A percentile compares a stretch with the other conserved stretches of the same genome.
Evolutionary conservation across 2,888 invertebrate species (phyloP).

Genomic region (Torymus tubicola): DNA sequence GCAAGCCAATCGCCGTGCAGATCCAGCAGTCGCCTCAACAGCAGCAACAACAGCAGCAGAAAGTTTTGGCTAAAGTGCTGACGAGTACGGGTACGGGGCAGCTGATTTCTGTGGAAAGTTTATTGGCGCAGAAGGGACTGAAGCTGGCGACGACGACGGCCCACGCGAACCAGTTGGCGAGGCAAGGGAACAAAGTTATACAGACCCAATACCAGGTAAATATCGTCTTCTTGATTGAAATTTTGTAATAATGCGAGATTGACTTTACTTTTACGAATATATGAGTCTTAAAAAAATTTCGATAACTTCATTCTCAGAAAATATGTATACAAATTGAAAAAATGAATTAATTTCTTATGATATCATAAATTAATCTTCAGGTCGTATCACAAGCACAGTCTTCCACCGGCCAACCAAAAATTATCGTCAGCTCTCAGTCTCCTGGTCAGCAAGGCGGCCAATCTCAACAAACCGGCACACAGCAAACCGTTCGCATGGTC

Average conservation of each 20-base stretch:
- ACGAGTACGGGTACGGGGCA: slow-evolving; percentile 82
- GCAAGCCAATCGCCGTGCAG: slow-evolving; percentile 76
- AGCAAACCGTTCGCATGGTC: slow-evolving; percentile 74
- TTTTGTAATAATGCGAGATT: no score
- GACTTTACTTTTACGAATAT: no score
- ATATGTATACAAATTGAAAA: no score
- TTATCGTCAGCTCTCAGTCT: slow-evolving; percentile 72
- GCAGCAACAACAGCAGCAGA: slow-evolving; percentile 73
- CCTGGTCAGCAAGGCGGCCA: slow-evolving; percentile 62
- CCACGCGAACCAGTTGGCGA: slow-evolving; percentile 70
- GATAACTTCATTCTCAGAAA: no score
- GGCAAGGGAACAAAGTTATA: slow-evolving; percentile 73
- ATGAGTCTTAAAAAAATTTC: no score
- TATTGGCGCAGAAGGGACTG: slow-evolving; percentile 78
- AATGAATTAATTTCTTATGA: no score
- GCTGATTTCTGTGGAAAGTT: slow-evolving; percentile 80
- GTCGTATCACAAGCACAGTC: slow-evolving; percentile 74
- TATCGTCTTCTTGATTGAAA: no score
- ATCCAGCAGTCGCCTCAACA: slow-evolving; percentile 77
- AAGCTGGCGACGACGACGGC: slow-evolving; percentile 70
- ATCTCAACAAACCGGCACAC: slow-evolving; percentile 63
- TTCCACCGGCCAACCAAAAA: slow-evolving; percentile 68
- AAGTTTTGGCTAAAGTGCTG: slow-evolving; percentile 84
- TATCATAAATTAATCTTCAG: slow-evolving; percentile 59
- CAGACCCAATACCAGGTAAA: slow-evolving; percentile 74